Conservation (phyloP, 1,140 invertebrate species). For the Penaeus chinensis region DNA sequence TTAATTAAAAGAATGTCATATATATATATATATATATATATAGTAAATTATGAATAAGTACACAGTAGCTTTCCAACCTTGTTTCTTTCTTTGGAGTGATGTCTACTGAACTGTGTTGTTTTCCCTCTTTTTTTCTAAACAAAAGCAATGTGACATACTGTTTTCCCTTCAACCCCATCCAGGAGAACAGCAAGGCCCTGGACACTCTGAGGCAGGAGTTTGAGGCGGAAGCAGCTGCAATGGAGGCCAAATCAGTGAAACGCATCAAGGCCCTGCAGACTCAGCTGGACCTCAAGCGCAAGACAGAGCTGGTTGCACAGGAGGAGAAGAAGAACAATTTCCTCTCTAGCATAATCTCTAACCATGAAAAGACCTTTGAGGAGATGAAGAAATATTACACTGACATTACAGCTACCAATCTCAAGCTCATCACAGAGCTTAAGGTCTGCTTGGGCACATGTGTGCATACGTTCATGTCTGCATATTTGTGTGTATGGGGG, state of each 20-base stretch:
- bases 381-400: conserved; percentile 57
- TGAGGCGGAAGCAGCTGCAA: conserved; percentile 33
- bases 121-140: too few relatives aligned
- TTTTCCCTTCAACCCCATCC: neutral
- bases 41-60: too few relatives aligned
- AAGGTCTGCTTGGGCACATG: conserved; percentile 10
- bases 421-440: conserved; percentile 48
- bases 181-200: conserved; percentile 45
- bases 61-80: too few relatives aligned
- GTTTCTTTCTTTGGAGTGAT: too few relatives aligned
- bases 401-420: conserved; percentile 48
- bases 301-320: conserved; percentile 48
- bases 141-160: too few relatives aligned
- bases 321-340: conserved; percentile 55
- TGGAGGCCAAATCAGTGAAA: conserved; percentile 50
- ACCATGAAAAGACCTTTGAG: conserved; percentile 49
- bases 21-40: too few relatives aligned
- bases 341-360: conserved; percentile 43
- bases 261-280: conserved; percentile 47
- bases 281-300: conserved; percentile 49
- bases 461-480: too few relatives aligned
- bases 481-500: too few relatives aligned
- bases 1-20: too few relatives aligned
- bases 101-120: too few relatives aligned
- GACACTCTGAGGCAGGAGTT: conserved; percentile 43